Evolutionary conservation across 2,888 invertebrate genomes (phyloP).

Genomic region (Sphecodes monilicornis): DNA sequence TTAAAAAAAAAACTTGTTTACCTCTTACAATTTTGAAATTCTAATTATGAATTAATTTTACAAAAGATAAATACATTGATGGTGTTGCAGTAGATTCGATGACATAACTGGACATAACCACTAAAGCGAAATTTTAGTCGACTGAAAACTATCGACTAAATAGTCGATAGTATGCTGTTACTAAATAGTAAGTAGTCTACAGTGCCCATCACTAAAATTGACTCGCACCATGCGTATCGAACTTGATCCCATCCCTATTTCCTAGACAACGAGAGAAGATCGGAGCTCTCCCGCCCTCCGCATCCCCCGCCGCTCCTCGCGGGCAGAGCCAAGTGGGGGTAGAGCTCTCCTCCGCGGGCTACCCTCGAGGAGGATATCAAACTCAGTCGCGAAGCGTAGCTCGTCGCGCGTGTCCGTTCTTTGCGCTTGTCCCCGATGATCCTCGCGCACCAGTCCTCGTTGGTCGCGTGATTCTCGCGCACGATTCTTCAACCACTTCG

Average conservation of each 20-base stretch:
- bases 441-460: not conserved
- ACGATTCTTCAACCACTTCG: not conserved
- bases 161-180: too few relatives aligned
- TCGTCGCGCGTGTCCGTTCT: constrained; percentile 63
- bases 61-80: too few relatives aligned
- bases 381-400: constrained; percentile 78
- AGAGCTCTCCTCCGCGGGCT: constrained; percentile 68
- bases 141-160: too few relatives aligned
- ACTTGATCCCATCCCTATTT: constrained; percentile 30
- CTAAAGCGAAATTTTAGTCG: too few relatives aligned
- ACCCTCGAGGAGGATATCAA: constrained; percentile 73
- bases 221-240: not conserved
- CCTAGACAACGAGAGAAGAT: constrained; percentile 48
- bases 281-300: constrained; percentile 16
- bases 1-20: too few relatives aligned
- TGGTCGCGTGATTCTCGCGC: not conserved
- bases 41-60: too few relatives aligned
- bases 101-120: too few relatives aligned
- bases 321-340: constrained; percentile 58
- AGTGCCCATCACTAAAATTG: not conserved
- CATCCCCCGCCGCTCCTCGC: not conserved
- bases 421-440: constrained; percentile 9
- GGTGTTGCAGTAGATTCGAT: too few relatives aligned
- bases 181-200: too few relatives aligned
- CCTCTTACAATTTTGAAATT: too few relatives aligned